phyloP scores from a whole-genome alignment of 2,888 invertebrate species.

The Xiphydria camelus region DNA sequence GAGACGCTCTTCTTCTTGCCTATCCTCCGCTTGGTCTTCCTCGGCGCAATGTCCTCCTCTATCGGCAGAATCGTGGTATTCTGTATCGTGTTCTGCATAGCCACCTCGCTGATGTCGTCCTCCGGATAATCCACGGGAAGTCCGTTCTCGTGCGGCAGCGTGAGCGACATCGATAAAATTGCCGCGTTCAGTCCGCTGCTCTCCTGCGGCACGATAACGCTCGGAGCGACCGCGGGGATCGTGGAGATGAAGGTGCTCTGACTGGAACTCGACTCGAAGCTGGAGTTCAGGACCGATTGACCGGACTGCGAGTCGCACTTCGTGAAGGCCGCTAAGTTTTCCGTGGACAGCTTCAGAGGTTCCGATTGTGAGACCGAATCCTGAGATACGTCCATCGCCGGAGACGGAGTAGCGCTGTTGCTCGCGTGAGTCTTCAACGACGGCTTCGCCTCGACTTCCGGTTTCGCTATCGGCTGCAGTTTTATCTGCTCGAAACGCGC shows the following conservation, averaged over 20 bases:
- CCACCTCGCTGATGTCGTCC: conserved; percentile 54
- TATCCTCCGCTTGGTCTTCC: conserved; percentile 62
- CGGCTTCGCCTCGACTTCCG: conserved; percentile 36
- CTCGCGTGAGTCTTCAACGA: conserved; percentile 29
- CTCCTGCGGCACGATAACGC: conserved; percentile 16
- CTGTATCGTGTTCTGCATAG: conserved; percentile 55
- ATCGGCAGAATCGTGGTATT: conserved; percentile 52
- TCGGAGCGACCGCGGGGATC: conserved; percentile 7
- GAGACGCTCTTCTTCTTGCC: conserved; percentile 92
- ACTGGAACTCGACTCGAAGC: conserved; percentile 38
- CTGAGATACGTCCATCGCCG: conserved; percentile 26
- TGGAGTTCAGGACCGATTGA: conserved; percentile 27
- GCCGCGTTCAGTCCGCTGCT: conserved; percentile 48
- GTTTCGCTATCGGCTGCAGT: conserved; percentile 39
- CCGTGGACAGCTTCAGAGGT: conserved; percentile 14
- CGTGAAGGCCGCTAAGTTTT: conserved; percentile 18
- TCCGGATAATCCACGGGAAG: conserved; percentile 53
- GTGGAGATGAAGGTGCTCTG: conserved; percentile 31
- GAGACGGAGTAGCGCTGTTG: conserved; percentile 24
- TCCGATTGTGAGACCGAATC: conserved; percentile 16
- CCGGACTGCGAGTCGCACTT: conserved; percentile 18
- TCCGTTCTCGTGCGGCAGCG: conserved; percentile 61
- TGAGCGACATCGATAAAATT: conserved; percentile 51
- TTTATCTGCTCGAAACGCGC: conserved; percentile 75
- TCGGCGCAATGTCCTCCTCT: conserved; percentile 55